Evolutionary conservation across 2,113 vertebrate species (phyloP).

Genomic region (Cebidichthys violaceus): DNA sequence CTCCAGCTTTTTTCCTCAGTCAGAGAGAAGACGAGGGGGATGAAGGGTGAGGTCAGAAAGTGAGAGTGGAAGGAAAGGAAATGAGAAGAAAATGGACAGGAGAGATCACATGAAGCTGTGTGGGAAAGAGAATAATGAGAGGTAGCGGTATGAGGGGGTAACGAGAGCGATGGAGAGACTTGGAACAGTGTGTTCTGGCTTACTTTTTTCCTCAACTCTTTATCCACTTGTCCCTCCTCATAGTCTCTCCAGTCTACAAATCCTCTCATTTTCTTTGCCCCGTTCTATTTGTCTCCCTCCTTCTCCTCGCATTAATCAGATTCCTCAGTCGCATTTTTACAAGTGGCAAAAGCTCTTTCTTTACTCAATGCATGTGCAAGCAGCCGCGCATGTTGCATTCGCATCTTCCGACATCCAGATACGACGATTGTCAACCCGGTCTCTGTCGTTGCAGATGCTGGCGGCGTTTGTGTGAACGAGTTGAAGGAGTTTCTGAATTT

Average conservation of each 20-base stretch:
- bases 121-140: background rate
- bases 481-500: background rate
- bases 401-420: background rate
- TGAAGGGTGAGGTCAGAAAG: conserved; percentile 20
- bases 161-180: conserved; percentile 29
- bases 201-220: conserved; percentile 5
- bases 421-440: fast-evolving
- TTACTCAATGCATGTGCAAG: conserved; percentile 17
- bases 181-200: conserved; percentile 26
- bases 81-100: background rate
- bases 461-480: background rate
- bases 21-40: background rate
- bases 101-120: conserved; percentile 8
- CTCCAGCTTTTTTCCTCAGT: background rate
- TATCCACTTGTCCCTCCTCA: no score
- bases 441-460: background rate
- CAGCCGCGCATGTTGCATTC: background rate
- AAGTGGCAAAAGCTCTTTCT: conserved; percentile 4
- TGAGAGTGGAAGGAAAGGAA: background rate
- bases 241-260: background rate
- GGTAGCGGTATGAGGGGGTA: no score
- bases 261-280: background rate
- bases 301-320: conserved; percentile 10
- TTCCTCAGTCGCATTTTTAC: conserved; percentile 2
- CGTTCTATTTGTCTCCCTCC: background rate